Base-by-base conservation (phyloP, 2,113 vertebrate genomes). In the Saguinus imperator region DNA sequence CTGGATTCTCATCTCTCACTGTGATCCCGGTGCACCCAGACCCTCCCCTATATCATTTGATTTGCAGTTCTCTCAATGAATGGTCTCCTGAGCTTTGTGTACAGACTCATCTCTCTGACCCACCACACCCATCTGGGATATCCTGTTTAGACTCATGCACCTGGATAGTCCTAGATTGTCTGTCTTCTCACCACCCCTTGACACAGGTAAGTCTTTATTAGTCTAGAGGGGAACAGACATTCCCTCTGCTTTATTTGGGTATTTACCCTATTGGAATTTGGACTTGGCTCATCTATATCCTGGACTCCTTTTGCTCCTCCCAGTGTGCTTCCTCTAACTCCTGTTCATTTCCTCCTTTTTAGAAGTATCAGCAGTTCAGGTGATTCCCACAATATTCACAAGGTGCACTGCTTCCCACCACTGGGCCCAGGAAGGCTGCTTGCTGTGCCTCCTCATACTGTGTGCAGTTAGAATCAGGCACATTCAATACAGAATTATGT, bases 11-110 rank as follows among this genome's bases (percentile, higher is more conserved):
- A 43, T n/a, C 17, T 88, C n/a, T 9, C 48, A 43, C 8, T 6
- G 27, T 3, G 32, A 1, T 1, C 57, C 2, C 10, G 4, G 0
- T 23, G 43, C 10, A 2, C n/a, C 27, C 52, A 64, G 32, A 13
- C 11, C 23, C 27, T 40, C 50, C n/a, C 12, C 25, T 18, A 3
- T 32, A 21, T 32, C 4, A 18, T 7, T 40, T 29, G 23, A 18
- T 43, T 45, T 85, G n/a, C 37, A 21, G 0, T 29, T 29, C 61
- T 66, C 58, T 55, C 29, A 10, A 27, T 79, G 66, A 64, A n/a
- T 17, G n/a, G 8, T 58, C 45, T 84, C 72, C 64, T 35, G 6
- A 23, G 16, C 52, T 85, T 2, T 37, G 5, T 17, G 7, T 52
- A 13, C 23, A 55, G 0, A 48, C 18, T 57, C 50, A 52, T 79